Evolutionary conservation across 2,888 invertebrate species (phyloP).

Genomic region (Limnephilus auricula): DNA sequence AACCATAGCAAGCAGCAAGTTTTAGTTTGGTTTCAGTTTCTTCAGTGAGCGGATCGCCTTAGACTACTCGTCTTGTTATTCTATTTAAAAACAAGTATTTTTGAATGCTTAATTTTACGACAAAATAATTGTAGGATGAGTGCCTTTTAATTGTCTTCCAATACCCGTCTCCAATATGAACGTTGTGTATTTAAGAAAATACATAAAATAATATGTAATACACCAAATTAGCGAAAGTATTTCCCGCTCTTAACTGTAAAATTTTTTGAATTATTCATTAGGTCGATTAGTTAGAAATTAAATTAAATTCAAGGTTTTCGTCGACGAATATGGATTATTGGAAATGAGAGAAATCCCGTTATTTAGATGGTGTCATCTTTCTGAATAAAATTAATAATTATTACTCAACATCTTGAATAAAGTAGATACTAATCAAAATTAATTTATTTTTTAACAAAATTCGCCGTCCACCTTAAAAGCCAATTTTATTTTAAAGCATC

Average conservation of each 20-base stretch:
- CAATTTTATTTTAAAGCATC: no score
- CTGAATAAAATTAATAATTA: not conserved
- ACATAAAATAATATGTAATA: not conserved
- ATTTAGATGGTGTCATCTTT: not conserved
- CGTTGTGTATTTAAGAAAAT: not conserved
- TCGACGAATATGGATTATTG: conserved; percentile 2
- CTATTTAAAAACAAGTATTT: not conserved
- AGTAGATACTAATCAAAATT: not conserved
- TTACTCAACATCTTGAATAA: not conserved
- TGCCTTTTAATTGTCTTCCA: not conserved
- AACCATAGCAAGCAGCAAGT: no score
- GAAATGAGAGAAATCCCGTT: not conserved
- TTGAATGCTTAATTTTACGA: conserved; percentile 9
- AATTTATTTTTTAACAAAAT: not conserved
- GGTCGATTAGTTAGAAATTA: not conserved
- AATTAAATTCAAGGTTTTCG: not conserved
- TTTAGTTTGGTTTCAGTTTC: no score
- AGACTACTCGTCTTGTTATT: not conserved
- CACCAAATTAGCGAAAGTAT: not conserved
- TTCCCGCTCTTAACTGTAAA: not conserved
- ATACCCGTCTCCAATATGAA: not conserved
- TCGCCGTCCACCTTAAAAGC: not conserved
- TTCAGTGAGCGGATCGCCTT: no score
- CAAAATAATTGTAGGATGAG: not conserved
- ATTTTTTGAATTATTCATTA: not conserved